Conservation (phyloP, 2,888 invertebrate species). For the Gryllus longicercus region DNA sequence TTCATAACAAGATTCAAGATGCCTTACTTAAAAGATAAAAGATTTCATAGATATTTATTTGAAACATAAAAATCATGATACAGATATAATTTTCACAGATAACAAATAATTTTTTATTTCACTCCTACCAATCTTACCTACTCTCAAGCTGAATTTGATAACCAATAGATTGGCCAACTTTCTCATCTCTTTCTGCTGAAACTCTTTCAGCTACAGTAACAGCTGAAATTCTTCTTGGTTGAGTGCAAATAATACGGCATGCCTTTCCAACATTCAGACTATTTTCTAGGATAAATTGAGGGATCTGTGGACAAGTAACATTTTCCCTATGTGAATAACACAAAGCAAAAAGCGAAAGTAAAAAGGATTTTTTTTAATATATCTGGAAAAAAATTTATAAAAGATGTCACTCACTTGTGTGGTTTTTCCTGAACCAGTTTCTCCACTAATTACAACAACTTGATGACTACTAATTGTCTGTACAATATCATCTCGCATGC, state of each 20-base stretch:
- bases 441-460: constrained; percentile 65
- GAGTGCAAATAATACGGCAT: constrained; percentile 87
- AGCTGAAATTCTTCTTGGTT: constrained; percentile 88
- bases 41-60: too few species aligned
- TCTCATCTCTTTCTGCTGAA: constrained; percentile 65
- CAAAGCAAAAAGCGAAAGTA: not conserved
- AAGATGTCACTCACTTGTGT: constrained; percentile 62
- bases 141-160: constrained; percentile 91
- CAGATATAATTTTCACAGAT: too few species aligned
- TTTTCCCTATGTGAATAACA: not conserved
- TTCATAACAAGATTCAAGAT: too few species aligned
- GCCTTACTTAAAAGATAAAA: too few species aligned
- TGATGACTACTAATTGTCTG: constrained; percentile 63
- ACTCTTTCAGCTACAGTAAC: constrained; percentile 86
- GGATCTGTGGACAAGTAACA: constrained; percentile 55
- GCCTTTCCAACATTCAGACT: constrained; percentile 56
- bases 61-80: constrained; percentile 20
- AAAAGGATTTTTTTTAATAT: not conserved
- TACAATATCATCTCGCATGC: constrained; percentile 62
- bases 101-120: too few species aligned
- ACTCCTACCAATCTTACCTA: constrained; percentile 46
- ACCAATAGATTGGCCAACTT: constrained; percentile 69
- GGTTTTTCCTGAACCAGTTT: constrained; percentile 92
- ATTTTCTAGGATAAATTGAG: constrained; percentile 86
- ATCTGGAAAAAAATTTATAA: not conserved